Base-by-base conservation (phyloP, 35 echinoderm and acorn worm species). In the Apostichopus japonicus region DNA sequence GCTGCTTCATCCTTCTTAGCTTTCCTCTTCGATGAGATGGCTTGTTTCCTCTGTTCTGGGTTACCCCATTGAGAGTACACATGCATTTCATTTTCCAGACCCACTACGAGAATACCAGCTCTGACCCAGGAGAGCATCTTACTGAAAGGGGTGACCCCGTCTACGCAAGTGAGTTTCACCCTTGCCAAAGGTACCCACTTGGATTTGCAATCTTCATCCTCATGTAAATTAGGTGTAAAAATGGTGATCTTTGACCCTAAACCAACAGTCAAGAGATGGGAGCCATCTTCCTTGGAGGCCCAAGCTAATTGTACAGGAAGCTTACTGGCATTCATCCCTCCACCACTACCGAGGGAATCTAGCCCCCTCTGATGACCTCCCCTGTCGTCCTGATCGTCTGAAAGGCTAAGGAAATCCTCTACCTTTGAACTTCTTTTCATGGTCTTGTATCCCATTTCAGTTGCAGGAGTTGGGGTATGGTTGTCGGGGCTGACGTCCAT, bases 101-200 rank as follows among this genome's bases (percentile, higher is more conserved):
- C 97, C 6, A 99, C 86, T 24, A 99, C 95, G 13, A 99, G 86
- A 44, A 99, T 96, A 52, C 97, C 97, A 27, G 93, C 95, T 84
- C 97, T 94, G 53, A 99, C 97, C 97, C 97, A 99, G 10, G 97
- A 96, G 72, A 99, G 75, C 97, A 99, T 99, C 92, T 94, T 99
- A 71, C 93, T 87, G 79, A 93, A 93, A 72, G 97, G 97, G 52
- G 95, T 73, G 16, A 99, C 86, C 5, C 97, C 95, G 92, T 99
- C 97, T 0, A 95, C 95, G 65, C 93, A 92, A 53, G 72, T 93
- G 0, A 99, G 82, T 4, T 92, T 91, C 33, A 99, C 93, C 16
- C 91, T 95, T 87, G 91, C 76, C 5, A 99, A 89, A 8, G 95
- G 93, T 56, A 82, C 23, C 97, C 97, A 99, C 63, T 86, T 93